Evolutionary conservation across 2,888 invertebrate genomes (phyloP), one percentile per base, ranked within the genome.

Genomic region (Drosophila barbarae): DNA sequence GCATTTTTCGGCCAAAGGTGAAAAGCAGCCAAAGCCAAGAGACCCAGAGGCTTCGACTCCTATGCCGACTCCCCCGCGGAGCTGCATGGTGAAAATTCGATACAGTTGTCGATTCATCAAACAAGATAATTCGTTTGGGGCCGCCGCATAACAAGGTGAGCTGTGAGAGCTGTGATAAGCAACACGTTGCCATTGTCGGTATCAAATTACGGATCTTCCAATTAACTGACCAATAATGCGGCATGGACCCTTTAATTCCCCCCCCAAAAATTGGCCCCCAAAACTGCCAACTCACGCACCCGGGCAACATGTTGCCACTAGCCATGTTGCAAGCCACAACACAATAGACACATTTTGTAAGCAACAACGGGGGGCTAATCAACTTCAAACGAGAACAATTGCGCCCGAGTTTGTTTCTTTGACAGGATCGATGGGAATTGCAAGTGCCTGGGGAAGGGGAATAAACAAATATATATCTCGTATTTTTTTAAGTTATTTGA

Each of bases 21-120:
- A 66, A 66, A 50, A 67, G 30, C 57, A 52, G 32, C 26, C 28
- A 42, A 30, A 18, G 46, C 46, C 30, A 8, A 8, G 5, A 47
- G 32, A 47, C 46, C 46, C 46, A 47, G 32, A 34, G 46, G 30
- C 46, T 46, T 12, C 30, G 5, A 41, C 13, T 18, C 35, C n/a
- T 15, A 23, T 21, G 13, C 9, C 34, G 54, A 67, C 46, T 35
- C 42, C 67, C 50, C 44, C 34, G 46, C 61, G 32, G 41, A 64
- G 57, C 51, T 65, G 51, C 65, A 68, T 64, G 42, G 63, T 63
- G 63, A 28, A 63, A 68, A 82, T 81, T 84, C 83, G 81, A 76
- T 84, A 77, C 84, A 82, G 81, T 79, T 84, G 81, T 81, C 81
- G 74, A 69, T 79, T 82, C 82, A 82, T 76, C 84, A 82, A 81